Percentiles rank a stretch among this genome's conserved stretches.
phyloP scores from a whole-genome alignment of 2,888 invertebrate genomes.

The Cerceris rybyensis region DNA sequence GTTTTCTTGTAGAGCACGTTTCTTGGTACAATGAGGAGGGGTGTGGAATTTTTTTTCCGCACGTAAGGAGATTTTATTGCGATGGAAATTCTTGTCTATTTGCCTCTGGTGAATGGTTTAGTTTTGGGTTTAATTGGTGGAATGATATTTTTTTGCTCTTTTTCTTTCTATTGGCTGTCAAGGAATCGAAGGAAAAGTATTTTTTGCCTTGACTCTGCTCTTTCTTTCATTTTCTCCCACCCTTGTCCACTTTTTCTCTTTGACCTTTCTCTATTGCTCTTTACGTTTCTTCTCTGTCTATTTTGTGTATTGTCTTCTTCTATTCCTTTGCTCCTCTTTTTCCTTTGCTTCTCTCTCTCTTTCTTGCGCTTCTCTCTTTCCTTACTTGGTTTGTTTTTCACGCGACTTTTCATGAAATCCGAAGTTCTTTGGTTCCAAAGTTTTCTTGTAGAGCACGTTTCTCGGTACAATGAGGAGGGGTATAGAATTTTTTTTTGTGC shows the following conservation, averaged over 20 bases:
- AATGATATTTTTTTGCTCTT: too few species aligned
- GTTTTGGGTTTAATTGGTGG: too few species aligned
- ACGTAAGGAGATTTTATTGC: not conserved
- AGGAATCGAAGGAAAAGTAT: not conserved
- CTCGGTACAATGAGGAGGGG: constrained; percentile 20
- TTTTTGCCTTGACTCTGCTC: constrained; percentile 5
- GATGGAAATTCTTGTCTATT: too few species aligned
- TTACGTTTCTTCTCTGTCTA: not conserved
- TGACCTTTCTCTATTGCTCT: not conserved
- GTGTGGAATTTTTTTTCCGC: constrained; percentile 22
- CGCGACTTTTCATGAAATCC: constrained; percentile 61
- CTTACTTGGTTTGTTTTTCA: constrained; percentile 57
- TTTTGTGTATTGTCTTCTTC: constrained; percentile 13
- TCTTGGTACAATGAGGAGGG: constrained; percentile 24
- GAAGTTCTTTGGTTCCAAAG: constrained; percentile 49
- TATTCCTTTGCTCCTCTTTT: constrained; percentile 5
- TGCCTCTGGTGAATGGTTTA: too few species aligned
- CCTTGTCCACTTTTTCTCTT: constrained; percentile 13
- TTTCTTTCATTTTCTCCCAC: not conserved
- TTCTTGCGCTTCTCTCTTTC: too few species aligned
- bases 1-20: constrained; percentile 32
- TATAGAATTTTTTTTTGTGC: constrained; percentile 23
- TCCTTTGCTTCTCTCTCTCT: too few species aligned
- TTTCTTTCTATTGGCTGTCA: not conserved
- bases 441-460: constrained; percentile 34